Conservation (phyloP, 2,113 vertebrate species). For the Phalacrocorax brasilianus region DNA sequence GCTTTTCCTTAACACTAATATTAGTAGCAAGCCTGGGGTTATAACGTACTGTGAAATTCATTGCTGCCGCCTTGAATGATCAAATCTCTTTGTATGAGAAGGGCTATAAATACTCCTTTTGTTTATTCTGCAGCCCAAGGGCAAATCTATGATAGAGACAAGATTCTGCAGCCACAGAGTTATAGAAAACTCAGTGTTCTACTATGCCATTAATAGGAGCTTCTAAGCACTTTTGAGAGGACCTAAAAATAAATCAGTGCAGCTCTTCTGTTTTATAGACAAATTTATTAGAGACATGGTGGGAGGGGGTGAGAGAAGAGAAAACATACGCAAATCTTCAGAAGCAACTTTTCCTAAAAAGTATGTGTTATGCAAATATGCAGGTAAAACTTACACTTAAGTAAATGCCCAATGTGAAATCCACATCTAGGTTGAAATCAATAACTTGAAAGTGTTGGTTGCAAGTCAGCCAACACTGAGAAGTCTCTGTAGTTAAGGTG, state of each 20-base stretch:
- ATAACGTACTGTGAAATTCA: not conserved
- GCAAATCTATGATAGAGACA: slow-evolving; percentile 19
- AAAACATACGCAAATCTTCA: not conserved
- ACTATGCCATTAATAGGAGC: not conserved
- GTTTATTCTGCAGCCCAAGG: slow-evolving; percentile 52
- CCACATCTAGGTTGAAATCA: not conserved
- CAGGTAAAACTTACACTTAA: not conserved
- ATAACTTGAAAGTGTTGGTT: not conserved
- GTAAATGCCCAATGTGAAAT: not conserved
- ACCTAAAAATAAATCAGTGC: slow-evolving; percentile 46
- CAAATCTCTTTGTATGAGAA: slow-evolving; percentile 10
- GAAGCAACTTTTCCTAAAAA: not conserved
- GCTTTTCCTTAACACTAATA: slow-evolving; percentile 20
- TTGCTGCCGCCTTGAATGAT: slow-evolving; percentile 5
- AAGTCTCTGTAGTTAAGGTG: not conserved
- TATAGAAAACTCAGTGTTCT: slow-evolving; percentile 19
- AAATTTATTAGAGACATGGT: not conserved
- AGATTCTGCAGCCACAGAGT: slow-evolving; percentile 11
- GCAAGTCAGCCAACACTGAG: not conserved
- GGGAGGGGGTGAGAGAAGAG: not conserved
- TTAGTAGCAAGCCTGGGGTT: slow-evolving; percentile 9
- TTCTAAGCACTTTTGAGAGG: slow-evolving; percentile 25
- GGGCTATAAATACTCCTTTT: slow-evolving; percentile 43
- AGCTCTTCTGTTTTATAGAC: not conserved
- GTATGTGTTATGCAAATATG: not conserved